phyloP scores from a whole-genome alignment of 2,113 vertebrate genomes.

The Argyrosomus japonicus region DNA sequence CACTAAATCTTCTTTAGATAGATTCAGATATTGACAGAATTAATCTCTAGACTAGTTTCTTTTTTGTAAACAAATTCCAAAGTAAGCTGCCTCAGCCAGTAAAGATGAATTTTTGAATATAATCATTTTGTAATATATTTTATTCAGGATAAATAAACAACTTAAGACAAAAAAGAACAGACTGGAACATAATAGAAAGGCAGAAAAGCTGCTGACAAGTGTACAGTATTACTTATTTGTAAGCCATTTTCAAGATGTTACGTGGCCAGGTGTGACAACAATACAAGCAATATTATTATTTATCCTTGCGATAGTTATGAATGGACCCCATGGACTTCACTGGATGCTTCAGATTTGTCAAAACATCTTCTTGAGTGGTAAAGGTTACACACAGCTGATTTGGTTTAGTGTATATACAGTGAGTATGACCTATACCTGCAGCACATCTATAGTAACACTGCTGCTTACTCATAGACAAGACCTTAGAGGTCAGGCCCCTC shows the following conservation, averaged over 20 bases:
- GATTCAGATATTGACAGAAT: background rate
- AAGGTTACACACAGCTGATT: background rate
- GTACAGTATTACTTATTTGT: too few relatives aligned
- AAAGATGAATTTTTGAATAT: conserved; percentile 28
- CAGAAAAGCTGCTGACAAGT: too few relatives aligned
- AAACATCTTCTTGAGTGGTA: background rate
- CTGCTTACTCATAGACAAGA: conserved; percentile 9
- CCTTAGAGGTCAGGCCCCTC: conserved; percentile 11
- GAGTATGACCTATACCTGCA: background rate
- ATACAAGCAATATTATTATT: too few relatives aligned
- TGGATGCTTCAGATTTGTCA: too few relatives aligned
- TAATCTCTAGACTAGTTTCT: background rate
- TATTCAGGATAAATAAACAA: too few relatives aligned
- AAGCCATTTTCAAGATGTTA: too few relatives aligned
- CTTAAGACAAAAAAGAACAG: too few relatives aligned
- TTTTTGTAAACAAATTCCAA: conserved; percentile 26
- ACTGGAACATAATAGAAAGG: too few relatives aligned
- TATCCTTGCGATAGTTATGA: too few relatives aligned
- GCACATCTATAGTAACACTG: background rate
- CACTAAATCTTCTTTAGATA: background rate
- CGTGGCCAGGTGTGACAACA: too few relatives aligned
- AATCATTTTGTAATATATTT: too few relatives aligned
- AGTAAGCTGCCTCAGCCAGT: background rate
- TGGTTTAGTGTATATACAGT: background rate
- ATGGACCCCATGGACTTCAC: too few relatives aligned